A percentile compares a stretch with the other conserved stretches of the same genome.
phyloP scores from a whole-genome alignment of 1,140 invertebrate genomes.

The Caenorhabditis briggsae region DNA sequence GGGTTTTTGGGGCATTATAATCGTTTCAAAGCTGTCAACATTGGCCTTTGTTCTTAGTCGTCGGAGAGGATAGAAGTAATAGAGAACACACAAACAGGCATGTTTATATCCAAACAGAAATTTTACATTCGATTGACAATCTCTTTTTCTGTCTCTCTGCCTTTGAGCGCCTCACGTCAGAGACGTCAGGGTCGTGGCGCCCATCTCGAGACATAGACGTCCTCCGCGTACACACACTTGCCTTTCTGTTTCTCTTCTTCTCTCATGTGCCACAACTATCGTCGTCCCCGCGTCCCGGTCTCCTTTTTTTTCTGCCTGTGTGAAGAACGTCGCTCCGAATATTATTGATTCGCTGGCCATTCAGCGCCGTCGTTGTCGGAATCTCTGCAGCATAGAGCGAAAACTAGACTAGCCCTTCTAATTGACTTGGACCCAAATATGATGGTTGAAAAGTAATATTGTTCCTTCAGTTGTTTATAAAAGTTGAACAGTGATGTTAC shows the following conservation, averaged over 20 bases:
- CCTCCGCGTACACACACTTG: slow-evolving; percentile 22
- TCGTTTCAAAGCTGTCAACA: background rate
- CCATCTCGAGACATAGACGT: slow-evolving; percentile 32
- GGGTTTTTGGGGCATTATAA: no score
- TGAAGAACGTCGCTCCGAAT: slow-evolving; percentile 52
- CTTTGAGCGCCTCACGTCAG: slow-evolving; percentile 6
- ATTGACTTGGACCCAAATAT: no score
- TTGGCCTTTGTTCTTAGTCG: slow-evolving; percentile 9
- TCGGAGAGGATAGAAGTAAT: slow-evolving; percentile 15
- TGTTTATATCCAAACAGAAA: slow-evolving; percentile 50
- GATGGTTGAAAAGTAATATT: no score
- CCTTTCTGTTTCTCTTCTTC: slow-evolving; percentile 45
- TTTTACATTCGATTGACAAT: slow-evolving; percentile 41
- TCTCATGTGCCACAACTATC: slow-evolving; percentile 48
- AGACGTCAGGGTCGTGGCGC: slow-evolving; percentile 9
- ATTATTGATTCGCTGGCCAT: slow-evolving; percentile 43
- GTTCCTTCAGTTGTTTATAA: no score
- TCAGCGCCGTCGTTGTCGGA: background rate
- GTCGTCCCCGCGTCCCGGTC: slow-evolving; percentile 45
- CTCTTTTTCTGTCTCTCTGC: slow-evolving; percentile 25
- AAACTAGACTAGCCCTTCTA: no score
- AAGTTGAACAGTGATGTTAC: no score
- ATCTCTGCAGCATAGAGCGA: background rate
- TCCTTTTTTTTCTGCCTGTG: background rate
- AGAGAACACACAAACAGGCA: slow-evolving; percentile 27